Evolutionary conservation across 2,797 vertebrate species (phyloP), one percentile per base, ranked within the genome.

Genomic region (Platyrinchus mystaceus): DNA sequence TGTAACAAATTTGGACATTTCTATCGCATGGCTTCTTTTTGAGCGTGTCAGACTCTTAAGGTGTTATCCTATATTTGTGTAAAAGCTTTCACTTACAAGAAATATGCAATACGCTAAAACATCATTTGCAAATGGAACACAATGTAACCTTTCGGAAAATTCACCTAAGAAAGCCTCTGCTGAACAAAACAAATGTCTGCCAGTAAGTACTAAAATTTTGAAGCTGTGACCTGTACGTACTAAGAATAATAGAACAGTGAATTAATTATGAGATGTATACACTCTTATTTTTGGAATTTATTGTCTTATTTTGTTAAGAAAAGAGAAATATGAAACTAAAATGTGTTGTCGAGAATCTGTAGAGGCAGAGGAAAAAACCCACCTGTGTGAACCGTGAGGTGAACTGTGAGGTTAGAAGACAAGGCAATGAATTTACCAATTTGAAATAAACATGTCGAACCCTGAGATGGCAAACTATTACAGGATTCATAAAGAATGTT

Each of bases 401-500:
- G 73, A 81, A 18, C 30, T 80, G n/a, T 69, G 59, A 92, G 76
- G 68, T 95, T 79, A 88, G 68, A 84, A 83, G 52, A 73, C 41
- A 41, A 93, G 43, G 21, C 24, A 66, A 67, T 46, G 56, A 78
- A 53, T 83, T 76, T 90, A 83, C n/a, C 55, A 58, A 28, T 41
- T 77, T 90, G 73, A 95, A 91, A 76, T 77, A 89, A 93, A 92
- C 56, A 62, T 89, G 77, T 77, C 50, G 5, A 16, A 41, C 69
- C 46, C 83, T 94, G 63, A 87, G 64, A 58, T 58, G 67, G 87
- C 87, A 90, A 92, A 88, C 66, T 88, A 24, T 44, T 89, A 93
- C 70, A 91, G 59, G 82, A 84, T 90, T 92, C 66, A 76, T 79
- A 82, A 94, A 69, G 43, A 74, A 52, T 94, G 71, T 87, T 89